phyloP scores from a whole-genome alignment of 2,888 invertebrate genomes.

The Chrysolina oricalcia region DNA sequence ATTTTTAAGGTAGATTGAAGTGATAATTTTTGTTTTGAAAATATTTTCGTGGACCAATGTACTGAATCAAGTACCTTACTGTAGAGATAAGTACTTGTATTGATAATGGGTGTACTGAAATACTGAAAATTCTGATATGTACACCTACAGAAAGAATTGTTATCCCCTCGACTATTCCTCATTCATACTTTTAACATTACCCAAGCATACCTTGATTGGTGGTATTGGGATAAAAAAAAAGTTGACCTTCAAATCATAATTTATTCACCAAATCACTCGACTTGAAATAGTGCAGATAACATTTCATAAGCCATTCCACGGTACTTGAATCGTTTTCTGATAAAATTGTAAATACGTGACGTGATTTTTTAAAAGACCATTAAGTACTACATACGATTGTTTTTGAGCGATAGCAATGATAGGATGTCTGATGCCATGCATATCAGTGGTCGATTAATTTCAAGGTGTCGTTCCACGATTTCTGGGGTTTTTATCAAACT shows the following conservation, averaged over 20 bases:
- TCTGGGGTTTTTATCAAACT: slow-evolving; percentile 1
- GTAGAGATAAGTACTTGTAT: no score
- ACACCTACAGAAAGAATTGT: no score
- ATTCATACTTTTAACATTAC: no score
- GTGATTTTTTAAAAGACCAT: not conserved
- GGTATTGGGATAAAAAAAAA: not conserved
- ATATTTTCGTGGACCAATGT: no score
- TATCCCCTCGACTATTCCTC: no score
- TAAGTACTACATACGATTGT: not conserved
- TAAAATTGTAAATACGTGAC: slow-evolving; percentile 10
- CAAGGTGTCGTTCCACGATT: not conserved
- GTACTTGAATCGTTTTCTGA: not conserved
- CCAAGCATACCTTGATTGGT: not conserved
- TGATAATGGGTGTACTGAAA: no score
- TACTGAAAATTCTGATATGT: no score
- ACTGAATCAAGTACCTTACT: no score
- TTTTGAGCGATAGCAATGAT: not conserved
- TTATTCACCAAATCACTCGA: not conserved
- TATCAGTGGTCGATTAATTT: slow-evolving; percentile 4
- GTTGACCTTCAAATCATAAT: not conserved
- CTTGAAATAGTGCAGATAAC: not conserved
- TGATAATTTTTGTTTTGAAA: no score
- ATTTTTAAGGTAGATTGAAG: no score
- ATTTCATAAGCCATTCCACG: not conserved
- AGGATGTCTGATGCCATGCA: slow-evolving; percentile 11